A percentile compares a stretch with the other conserved stretches of the same genome.
These are phyloP conservation scores for Rhagoletis pomonella DNA, from an alignment of 1,140 invertebrate species.

Conservation along the genomic window DNA sequence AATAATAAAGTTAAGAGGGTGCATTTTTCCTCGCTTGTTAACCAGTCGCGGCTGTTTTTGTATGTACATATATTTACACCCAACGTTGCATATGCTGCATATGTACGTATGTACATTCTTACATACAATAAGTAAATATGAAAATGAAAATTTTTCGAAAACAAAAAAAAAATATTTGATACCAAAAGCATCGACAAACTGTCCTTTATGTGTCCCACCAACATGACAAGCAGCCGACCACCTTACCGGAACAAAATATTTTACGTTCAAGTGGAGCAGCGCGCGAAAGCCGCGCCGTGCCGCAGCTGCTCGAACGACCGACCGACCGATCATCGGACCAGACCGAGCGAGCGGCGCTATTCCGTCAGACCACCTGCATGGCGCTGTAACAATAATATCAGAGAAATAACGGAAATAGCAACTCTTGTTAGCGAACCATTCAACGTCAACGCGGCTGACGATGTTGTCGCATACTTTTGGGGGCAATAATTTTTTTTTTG, in stretches of 20 bases:
- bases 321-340: not conserved
- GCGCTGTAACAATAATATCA: conserved; percentile 6
- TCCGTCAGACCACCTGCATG: not conserved
- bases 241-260: not conserved
- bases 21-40: conserved; percentile 53
- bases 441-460: not conserved
- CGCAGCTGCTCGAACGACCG: not conserved
- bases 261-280: not conserved
- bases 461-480: conserved; percentile 22
- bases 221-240: not conserved
- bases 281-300: not conserved
- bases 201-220: conserved; percentile 9
- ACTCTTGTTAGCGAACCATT: not conserved
- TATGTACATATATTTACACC: not conserved
- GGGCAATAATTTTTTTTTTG: not conserved
- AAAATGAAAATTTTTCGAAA: not conserved
- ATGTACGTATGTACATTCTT: not conserved
- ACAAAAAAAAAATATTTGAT: not conserved
- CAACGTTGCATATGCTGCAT: not conserved
- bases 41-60: not conserved
- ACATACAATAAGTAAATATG: not conserved
- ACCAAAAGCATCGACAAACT: conserved; percentile 21
- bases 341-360: no score
- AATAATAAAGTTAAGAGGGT: conserved; percentile 49
- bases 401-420: not conserved